Evolutionary conservation across 2,113 vertebrate species (phyloP), one percentile per base, ranked within the genome.

Genomic region (Dipodomys merriami): DNA sequence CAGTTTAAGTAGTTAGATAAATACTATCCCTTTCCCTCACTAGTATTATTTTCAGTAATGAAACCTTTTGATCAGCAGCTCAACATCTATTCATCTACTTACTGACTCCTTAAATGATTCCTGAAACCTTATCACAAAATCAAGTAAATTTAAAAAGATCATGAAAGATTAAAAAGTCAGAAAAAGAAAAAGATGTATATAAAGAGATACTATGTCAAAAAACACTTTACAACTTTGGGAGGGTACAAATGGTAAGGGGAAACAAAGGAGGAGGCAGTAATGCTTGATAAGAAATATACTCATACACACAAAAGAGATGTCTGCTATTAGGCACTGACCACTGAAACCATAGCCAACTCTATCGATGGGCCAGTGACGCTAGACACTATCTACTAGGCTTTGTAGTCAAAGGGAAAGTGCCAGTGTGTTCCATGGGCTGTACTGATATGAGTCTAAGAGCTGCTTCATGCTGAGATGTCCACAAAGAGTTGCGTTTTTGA

Each of bases 21-120:
- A 88, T 80, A 65, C 60, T 30, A 49, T 2, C 0, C 9, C 33
- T 79, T 76, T 62, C 81, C 15, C 15, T 46, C 3, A 76, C 30
- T 57, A 57, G 65, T 84, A 13, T 79, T 88, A 39, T 60, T 87
- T 95, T 81, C 74, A 86, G 80, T 74, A 76, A 93, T 95, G 57
- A 81, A 87, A 95, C 76, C 86, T 86, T 89, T 68, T 62, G 49
- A 94, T 90, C 33, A 87, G 67, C 44, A 46, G 30, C 86, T 93
- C 93, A 89, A 78, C 53, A 80, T 95, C 93, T 72, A 90, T 68
- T 93, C 19, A 90, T 68, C 90, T 19, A 80, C n/a, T 30, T 29
- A 35, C 30, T 86, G 64, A 64, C 83, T 93, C 35, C 53, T 20
- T 35, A 81, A 67, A 83, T 46, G 16, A 76, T 39, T 83, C 49